A percentile compares a stretch with the other conserved stretches of the same genome.
Conservation (phyloP, 2,113 vertebrate genomes). For the Solenodon paradoxus region DNA sequence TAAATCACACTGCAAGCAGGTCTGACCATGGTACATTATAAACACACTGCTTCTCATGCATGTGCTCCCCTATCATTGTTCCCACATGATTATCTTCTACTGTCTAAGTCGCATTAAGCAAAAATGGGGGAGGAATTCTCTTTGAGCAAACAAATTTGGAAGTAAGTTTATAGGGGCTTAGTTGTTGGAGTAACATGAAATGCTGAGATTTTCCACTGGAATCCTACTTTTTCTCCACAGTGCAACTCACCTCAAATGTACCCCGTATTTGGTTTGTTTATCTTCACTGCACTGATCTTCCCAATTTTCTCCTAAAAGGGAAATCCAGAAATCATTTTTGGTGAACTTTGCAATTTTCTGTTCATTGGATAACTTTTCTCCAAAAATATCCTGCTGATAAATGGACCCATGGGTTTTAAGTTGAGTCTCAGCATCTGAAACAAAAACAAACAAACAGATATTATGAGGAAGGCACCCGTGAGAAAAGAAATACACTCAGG, state of each 20-base stretch:
- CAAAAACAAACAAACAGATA: background rate
- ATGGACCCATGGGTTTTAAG: background rate
- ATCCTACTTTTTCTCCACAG: background rate
- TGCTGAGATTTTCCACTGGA: background rate
- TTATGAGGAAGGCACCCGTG: background rate
- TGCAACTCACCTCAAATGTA: background rate
- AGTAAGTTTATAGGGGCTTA: background rate
- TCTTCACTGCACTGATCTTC: background rate
- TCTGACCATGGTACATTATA: background rate
- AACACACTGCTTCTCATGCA: background rate
- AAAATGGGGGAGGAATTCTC: background rate
- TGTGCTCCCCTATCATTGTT: background rate
- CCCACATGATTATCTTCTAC: background rate
- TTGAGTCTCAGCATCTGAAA: background rate
- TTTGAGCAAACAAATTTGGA: background rate
- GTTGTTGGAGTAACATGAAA: background rate
- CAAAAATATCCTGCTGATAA: background rate
- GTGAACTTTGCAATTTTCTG: conserved; percentile 14
- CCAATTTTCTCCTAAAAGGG: background rate
- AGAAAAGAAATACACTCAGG: background rate
- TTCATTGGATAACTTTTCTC: background rate
- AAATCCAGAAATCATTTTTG: background rate
- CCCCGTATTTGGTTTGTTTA: background rate
- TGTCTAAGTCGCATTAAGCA: background rate
- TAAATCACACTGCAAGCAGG: background rate